Conservation (phyloP, 1,140 invertebrate species). For the Tribolium castaneum region DNA sequence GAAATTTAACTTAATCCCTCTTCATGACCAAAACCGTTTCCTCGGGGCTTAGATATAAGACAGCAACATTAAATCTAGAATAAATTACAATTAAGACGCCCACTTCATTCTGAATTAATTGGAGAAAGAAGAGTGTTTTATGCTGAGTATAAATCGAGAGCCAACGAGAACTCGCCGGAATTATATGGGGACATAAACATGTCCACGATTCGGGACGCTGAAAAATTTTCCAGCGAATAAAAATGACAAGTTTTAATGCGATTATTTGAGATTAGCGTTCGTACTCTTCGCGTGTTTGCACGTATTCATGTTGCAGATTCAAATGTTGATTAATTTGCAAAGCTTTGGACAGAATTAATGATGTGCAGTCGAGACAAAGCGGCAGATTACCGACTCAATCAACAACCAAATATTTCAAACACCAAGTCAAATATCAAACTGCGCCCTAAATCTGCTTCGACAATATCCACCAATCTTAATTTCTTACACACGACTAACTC, state of each 20-base stretch:
- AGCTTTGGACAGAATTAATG: neutral
- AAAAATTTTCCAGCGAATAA: constrained; percentile 14
- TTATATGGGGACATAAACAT: constrained; percentile 13
- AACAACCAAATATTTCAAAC: neutral
- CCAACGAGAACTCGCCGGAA: neutral
- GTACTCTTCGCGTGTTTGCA: constrained; percentile 18
- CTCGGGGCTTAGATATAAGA: constrained; percentile 1
- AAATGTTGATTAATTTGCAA: constrained; percentile 13
- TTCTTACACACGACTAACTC: neutral
- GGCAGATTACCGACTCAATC: neutral
- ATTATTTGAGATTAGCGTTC: constrained; percentile 18
- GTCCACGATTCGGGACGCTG: neutral
- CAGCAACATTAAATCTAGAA: constrained; percentile 17
- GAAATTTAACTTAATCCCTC: constrained; percentile 11
- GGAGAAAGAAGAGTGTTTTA: constrained; percentile 1
- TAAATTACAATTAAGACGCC: constrained; percentile 27
- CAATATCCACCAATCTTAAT: neutral
- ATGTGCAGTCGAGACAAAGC: neutral
- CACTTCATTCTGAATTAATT: constrained; percentile 14
- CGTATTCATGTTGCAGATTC: neutral
- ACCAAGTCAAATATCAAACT: neutral
- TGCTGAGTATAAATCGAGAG: constrained; percentile 3
- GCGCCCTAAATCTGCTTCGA: neutral
- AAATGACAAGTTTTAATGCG: constrained; percentile 24
- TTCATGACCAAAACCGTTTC: constrained; percentile 18